Percentiles rank a stretch among this genome's conserved stretches.
Evolutionary conservation across 37 sponge, comb jelly and placozoan species (phyloP).

Genomic region (Ephydatia muelleri): DNA sequence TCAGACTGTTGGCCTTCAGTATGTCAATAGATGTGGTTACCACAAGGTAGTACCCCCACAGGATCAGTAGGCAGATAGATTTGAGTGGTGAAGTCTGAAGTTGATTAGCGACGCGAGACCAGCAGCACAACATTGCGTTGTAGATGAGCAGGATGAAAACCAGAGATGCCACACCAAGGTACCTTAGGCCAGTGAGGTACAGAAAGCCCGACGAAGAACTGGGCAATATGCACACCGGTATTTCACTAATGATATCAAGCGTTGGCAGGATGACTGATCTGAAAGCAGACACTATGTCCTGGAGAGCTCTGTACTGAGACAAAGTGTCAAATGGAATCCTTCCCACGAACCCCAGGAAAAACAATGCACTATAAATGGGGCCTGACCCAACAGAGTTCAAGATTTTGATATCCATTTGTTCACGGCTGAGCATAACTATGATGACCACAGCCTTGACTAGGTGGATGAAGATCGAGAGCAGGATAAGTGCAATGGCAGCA

Average conservation of each 20-base stretch:
- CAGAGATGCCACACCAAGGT: background rate
- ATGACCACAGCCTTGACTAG: background rate
- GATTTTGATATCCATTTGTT: background rate
- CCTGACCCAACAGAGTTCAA: background rate
- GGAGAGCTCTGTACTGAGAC: background rate
- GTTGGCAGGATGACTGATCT: background rate
- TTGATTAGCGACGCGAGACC: background rate
- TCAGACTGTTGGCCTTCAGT: background rate
- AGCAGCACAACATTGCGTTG: background rate
- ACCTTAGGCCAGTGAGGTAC: background rate
- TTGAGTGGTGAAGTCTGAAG: slow-evolving; percentile 5
- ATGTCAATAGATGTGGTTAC: background rate
- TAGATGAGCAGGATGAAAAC: background rate
- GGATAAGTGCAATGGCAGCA: background rate
- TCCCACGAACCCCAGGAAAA: background rate
- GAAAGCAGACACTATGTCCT: background rate
- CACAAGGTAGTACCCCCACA: background rate
- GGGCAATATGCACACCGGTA: slow-evolving; percentile 11
- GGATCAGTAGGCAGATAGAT: slow-evolving; percentile 10
- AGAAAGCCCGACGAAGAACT: background rate
- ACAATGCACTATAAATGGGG: slow-evolving; percentile 6
- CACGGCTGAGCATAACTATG: background rate
- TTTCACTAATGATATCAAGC: slow-evolving; percentile 2
- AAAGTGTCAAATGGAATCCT: background rate
- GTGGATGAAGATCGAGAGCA: background rate